phyloP scores from a whole-genome alignment of 2,888 invertebrate genomes.

The Antheraea yamamai region DNA sequence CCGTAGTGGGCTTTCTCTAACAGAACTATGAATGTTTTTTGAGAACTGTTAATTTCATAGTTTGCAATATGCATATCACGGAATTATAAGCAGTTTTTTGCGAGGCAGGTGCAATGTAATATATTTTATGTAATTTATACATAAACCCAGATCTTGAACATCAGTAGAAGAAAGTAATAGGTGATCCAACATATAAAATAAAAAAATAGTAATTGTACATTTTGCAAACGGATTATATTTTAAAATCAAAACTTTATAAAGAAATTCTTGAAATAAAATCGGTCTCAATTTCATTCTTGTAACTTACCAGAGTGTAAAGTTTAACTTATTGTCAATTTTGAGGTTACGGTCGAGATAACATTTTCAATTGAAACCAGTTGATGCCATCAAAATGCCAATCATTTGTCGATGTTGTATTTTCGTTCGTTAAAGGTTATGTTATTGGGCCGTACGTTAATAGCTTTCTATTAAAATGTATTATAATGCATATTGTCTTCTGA shows the following conservation, averaged over 20 bases:
- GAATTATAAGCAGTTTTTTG: no score
- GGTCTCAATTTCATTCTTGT: neutral
- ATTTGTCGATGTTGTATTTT: conserved; percentile 9
- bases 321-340: conserved; percentile 22
- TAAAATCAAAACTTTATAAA: neutral
- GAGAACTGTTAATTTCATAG: no score
- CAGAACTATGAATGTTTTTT: no score
- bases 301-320: conserved; percentile 14
- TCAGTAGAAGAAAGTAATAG: no score
- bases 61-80: no score
- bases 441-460: neutral
- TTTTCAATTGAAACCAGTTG: conserved; percentile 19
- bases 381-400: conserved; percentile 14
- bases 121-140: no score
- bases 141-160: no score
- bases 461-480: neutral
- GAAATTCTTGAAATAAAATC: neutral
- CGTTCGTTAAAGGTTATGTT: neutral
- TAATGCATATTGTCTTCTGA: no score
- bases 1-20: no score
- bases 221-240: neutral
- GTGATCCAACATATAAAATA: no score
- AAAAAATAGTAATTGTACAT: neutral
- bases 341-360: conserved; percentile 34
- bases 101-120: no score